Percentiles rank a stretch among this genome's conserved stretches.
phyloP scores from a whole-genome alignment of 2,113 vertebrate species.

The Ochotona curzoniae region DNA sequence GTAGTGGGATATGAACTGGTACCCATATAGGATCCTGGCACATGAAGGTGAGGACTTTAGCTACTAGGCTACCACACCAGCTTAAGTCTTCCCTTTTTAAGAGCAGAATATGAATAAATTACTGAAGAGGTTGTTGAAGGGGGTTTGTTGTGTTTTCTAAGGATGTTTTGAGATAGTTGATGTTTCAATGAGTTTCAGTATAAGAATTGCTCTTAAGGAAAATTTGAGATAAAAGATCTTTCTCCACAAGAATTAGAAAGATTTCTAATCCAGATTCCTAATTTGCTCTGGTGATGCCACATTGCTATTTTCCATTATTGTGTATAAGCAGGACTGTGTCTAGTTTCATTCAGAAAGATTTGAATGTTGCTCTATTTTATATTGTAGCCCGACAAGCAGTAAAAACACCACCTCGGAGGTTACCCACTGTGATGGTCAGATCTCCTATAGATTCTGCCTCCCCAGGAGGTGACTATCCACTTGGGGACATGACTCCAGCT shows the following conservation, averaged over 20 bases:
- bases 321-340: neutral
- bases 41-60: too few relatives aligned
- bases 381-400: slow-evolving; percentile 94
- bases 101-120: slow-evolving; percentile 3
- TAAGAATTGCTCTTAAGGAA: slow-evolving; percentile 19
- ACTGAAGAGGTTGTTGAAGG: slow-evolving; percentile 14
- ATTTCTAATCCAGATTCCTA: slow-evolving; percentile 37
- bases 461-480: slow-evolving; percentile 91
- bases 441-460: slow-evolving; percentile 94
- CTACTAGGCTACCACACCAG: too few relatives aligned
- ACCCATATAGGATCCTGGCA: too few relatives aligned
- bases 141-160: neutral
- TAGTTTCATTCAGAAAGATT: slow-evolving; percentile 52
- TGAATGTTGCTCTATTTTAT: slow-evolving; percentile 30
- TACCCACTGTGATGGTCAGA: slow-evolving; percentile 93
- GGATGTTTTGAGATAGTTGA: slow-evolving; percentile 14
- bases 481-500: slow-evolving; percentile 89
- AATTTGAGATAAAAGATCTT: neutral
- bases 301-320: neutral
- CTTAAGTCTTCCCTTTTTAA: neutral
- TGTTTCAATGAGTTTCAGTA: slow-evolving; percentile 22
- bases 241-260: slow-evolving; percentile 5
- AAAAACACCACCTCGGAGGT: slow-evolving; percentile 95
- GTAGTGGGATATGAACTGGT: too few relatives aligned
- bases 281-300: neutral